Evolutionary conservation across 2,888 invertebrate species (phyloP), one percentile per base, ranked within the genome.

Genomic region (Crossocerus cetratus): DNA sequence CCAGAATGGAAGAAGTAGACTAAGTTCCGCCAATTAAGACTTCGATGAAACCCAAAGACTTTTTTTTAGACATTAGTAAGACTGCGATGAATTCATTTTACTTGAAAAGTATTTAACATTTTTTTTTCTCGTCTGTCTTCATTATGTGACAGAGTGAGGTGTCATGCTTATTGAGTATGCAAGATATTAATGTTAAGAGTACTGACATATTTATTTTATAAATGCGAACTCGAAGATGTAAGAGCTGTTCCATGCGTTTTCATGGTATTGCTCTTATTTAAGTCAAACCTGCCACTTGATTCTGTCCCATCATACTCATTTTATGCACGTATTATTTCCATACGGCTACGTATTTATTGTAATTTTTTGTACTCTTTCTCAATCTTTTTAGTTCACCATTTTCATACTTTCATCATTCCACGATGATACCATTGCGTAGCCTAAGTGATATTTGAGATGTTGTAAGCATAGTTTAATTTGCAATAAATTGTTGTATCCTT

Each of bases 1-100:
- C 98, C 0, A 94, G 98, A 84, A 99, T 99, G 99, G 99, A 99
- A 91, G 99, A 99, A 93, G 99, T 99, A 57, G 99, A 99, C 93
- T 99, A 98, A 95, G 32, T 44, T 55, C 49, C 67, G 22, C 14
- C 16, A 43, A 61, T 66, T 69, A 69, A 71, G 62, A 60, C 23
- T 61, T 59, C 32, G 65, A 32, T 56, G 60, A 68, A 76, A 74
- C 72, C 81, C 81, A 84, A 82, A 84, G 84, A 81, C 72, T 82
- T 80, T 32, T 80, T 32, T 32, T 64, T 79, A 74, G 74, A 32
- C 60, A 60, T 53, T 77, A 78, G 72, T 60, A 83, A 78, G 81
- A 84, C 76, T 79, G 77, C 82, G 80, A 60, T 49, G 61, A 22
- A 72, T 74, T 77, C 72, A 63, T 69, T 70, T 18, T 69, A 62